phyloP scores from a whole-genome alignment of 2,888 invertebrate species.

The Dichetophora obliterata region DNA sequence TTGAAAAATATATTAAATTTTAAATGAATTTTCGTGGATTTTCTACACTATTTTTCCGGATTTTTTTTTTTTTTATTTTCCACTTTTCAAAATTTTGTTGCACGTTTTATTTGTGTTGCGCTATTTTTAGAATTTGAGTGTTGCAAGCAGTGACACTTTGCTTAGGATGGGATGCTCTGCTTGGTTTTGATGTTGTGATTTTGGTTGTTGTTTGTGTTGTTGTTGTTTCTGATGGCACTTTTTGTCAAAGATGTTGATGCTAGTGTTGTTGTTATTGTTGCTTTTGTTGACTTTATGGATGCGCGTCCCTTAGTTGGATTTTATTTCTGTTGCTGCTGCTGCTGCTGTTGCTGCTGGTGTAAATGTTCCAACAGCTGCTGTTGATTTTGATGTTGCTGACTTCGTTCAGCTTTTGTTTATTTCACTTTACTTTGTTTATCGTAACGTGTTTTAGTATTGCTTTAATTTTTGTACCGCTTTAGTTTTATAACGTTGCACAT shows the following conservation, averaged over 20 bases:
- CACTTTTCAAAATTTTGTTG: slow-evolving; percentile 1
- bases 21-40: not conserved
- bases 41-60: not conserved
- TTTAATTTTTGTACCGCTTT: not conserved
- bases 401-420: not conserved
- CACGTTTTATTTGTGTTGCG: not conserved
- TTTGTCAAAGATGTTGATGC: not conserved
- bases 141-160: not conserved
- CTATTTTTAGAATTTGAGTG: slow-evolving; percentile 23
- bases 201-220: not conserved
- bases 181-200: slow-evolving; percentile 7
- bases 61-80: not conserved
- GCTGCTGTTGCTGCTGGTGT: slow-evolving; percentile 4
- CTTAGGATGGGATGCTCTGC: too few relatives aligned
- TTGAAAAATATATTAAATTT: not conserved
- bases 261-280: not conserved
- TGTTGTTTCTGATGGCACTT: not conserved
- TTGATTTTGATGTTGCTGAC: slow-evolving; percentile 1
- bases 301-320: not conserved
- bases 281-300: not conserved
- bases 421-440: not conserved
- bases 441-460: slow-evolving; percentile 7
- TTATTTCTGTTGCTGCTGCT: slow-evolving; percentile 13
- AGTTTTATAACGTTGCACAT: not conserved
- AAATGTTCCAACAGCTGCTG: not conserved